Evolutionary conservation across 2,113 vertebrate species (phyloP), one percentile per base, ranked within the genome.

Genomic region (Dicerorhinus sumatrensis): DNA sequence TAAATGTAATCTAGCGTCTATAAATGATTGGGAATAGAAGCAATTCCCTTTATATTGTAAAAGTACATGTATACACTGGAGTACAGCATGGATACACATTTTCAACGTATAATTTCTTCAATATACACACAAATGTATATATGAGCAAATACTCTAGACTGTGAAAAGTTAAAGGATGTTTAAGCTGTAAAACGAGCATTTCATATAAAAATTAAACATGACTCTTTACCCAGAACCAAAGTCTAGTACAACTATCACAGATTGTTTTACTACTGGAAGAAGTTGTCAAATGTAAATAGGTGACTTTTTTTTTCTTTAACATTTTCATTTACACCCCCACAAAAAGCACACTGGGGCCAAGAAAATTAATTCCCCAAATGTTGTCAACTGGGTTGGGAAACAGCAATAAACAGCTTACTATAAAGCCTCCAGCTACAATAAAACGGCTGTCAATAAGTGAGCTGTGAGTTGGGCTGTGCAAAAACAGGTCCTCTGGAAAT

Each of bases 351-450:
- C 98, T 98, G 98, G 99, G 99, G 99, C 98, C 98, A 98, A 98
- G 98, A 98, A 99, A 99, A 99, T 99, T 99, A 99, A 99, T 99
- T 99, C 98, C 98, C 99, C 98, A 98, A 99, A 99, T 99, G 98
- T 99, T 99, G 98, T 99, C 98, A 99, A 99, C 98, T 13, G 94
- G 97, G 98, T 99, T 99, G 98, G 98, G 98, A 98, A 99, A 98
- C 98, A 98, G 98, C 98, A 99, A 99, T 99, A 99, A 99, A 98
- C 98, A 98, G 98, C 98, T 99, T 99, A 99, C 98, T 98, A 98
- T 98, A 98, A 98, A 99, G 99, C 99, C 98, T 99, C 98, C 96
- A 98, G 99, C 98, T 99, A 97, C 98, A 99, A 99, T 99, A 98
- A 99, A 99, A 98, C 65, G 96, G 96, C 97, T 99, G 98, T 98